Evolutionary conservation across 2,888 invertebrate genomes (phyloP).

Genomic region (Pycnomerus fuliginosus): DNA sequence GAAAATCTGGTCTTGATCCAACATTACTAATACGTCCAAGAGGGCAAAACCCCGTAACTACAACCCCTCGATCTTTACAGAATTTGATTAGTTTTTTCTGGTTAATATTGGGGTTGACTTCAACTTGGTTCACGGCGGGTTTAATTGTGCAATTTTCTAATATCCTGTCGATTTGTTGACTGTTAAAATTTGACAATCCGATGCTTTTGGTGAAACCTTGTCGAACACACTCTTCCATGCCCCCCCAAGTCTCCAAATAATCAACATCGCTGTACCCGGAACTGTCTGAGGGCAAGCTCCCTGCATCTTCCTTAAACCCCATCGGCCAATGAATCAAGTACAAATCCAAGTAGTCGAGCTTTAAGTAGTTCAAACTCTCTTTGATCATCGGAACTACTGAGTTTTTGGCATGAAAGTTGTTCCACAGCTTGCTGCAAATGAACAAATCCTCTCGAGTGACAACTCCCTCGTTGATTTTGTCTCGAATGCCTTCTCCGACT

Average conservation of each 20-base stretch:
- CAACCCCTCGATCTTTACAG: slow-evolving; percentile 64
- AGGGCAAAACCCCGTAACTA: slow-evolving; percentile 72
- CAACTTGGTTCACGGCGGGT: slow-evolving; percentile 65
- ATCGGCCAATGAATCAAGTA: slow-evolving; percentile 49
- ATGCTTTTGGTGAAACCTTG: slow-evolving; percentile 66
- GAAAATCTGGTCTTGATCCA: slow-evolving; percentile 45
- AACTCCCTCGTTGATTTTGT: slow-evolving; percentile 63
- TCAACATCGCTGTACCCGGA: slow-evolving; percentile 59
- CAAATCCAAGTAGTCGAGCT: slow-evolving; percentile 46
- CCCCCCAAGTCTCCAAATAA: slow-evolving; percentile 73
- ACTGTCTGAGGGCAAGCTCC: no score
- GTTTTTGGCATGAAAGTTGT: slow-evolving; percentile 60
- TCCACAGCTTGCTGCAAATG: slow-evolving; percentile 63
- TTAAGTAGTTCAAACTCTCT: slow-evolving; percentile 39
- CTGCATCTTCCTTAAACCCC: slow-evolving; percentile 42
- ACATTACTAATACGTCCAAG: slow-evolving; percentile 60
- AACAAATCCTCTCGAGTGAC: slow-evolving; percentile 68
- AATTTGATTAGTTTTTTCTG: slow-evolving; percentile 69
- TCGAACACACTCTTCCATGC: slow-evolving; percentile 69
- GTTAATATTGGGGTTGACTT: slow-evolving; percentile 66
- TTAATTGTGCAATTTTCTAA: slow-evolving; percentile 58
- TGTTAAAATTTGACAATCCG: slow-evolving; percentile 80
- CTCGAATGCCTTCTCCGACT: slow-evolving; percentile 58
- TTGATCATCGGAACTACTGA: slow-evolving; percentile 54
- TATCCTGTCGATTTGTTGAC: slow-evolving; percentile 65